Base-by-base conservation (phyloP, 1,140 invertebrate species). In the Lordiphosa stackelbergi region DNA sequence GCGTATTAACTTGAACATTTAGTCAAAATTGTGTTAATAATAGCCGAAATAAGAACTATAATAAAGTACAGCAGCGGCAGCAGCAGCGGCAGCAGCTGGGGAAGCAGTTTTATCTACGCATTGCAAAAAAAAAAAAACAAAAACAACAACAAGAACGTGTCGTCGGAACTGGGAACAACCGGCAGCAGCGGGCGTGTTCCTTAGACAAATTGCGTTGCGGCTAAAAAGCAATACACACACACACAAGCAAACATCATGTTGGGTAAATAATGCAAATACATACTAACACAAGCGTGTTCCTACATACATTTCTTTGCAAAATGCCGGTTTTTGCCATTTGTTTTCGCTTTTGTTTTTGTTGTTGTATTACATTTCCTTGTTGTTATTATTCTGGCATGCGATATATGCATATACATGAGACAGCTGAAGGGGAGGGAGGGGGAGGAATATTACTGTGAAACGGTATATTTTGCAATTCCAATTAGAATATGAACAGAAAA, bases 151-250 rank as follows among this genome's bases (percentile, higher is more conserved):
- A 19, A 69, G 59, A 66, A 83, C 77, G 75, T 79, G 77, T 58
- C 70, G 77, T 58, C 70, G 60, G 46, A 38, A 74, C 59, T 53
- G 59, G 71, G 60, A 51, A 65, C 31, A 45, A 55, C 54, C 55
- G 66, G 62, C 51, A 66, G 45, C 49, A 63, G 22, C 71, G 68
- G 72, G 72, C 75, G 72, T 46, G 72, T 79, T 81, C 75, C 77
- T 79, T 79, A 83, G 75, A 83, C 69, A 83, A 81, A 81, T 81
- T 81, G 77, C 77, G 77, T 81, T 81, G 68, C 73, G 77, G 79
- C 69, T 81, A 81, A 81, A 68, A 75, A 66, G 48, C 54, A 46
- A 48, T 48, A 55, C 51, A 65, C 42, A 43, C 4, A 6, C 19
- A 45, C 7, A 45, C 24, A 45, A 8, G 28, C 28, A 31, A 8